phyloP scores from a whole-genome alignment of 2,888 invertebrate genomes.

The Tetragonula carbonaria region DNA sequence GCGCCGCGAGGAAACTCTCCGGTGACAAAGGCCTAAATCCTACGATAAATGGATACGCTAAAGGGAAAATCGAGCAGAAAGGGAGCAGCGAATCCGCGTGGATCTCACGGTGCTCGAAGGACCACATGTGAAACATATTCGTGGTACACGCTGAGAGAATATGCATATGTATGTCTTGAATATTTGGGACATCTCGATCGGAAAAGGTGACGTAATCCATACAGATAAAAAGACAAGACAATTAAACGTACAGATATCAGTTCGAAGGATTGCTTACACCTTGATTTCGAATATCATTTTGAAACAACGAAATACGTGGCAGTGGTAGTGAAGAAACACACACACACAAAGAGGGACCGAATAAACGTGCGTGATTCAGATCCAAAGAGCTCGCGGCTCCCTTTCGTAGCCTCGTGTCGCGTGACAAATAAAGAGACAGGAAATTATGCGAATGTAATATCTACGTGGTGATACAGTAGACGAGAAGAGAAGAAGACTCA shows the following conservation, averaged over 20 bases:
- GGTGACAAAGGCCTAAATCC: conserved; percentile 16
- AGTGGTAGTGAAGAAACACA: not conserved
- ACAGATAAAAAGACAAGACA: not conserved
- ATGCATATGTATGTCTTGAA: not conserved
- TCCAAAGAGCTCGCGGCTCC: conserved; percentile 24
- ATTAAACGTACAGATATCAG: not conserved
- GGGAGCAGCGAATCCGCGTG: conserved; percentile 22
- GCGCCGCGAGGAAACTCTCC: not conserved
- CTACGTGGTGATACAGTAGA: conserved; percentile 31
- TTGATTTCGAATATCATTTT: not conserved
- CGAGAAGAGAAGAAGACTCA: conserved; percentile 67
- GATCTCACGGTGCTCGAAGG: conserved; percentile 2
- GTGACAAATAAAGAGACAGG: conserved; percentile 38
- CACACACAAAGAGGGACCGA: not conserved
- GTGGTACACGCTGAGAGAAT: not conserved
- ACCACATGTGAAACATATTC: not conserved
- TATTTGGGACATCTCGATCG: not conserved
- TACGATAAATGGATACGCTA: conserved; percentile 27
- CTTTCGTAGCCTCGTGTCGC: conserved; percentile 33
- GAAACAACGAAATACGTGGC: not conserved
- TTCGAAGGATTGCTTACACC: not conserved
- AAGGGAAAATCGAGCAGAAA: conserved; percentile 1
- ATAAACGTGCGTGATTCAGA: not conserved
- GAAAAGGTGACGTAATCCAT: not conserved
- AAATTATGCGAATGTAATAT: conserved; percentile 36